Evolutionary conservation across 2,113 vertebrate genomes (phyloP).

Genomic region (Coreoperca whiteheadi): DNA sequence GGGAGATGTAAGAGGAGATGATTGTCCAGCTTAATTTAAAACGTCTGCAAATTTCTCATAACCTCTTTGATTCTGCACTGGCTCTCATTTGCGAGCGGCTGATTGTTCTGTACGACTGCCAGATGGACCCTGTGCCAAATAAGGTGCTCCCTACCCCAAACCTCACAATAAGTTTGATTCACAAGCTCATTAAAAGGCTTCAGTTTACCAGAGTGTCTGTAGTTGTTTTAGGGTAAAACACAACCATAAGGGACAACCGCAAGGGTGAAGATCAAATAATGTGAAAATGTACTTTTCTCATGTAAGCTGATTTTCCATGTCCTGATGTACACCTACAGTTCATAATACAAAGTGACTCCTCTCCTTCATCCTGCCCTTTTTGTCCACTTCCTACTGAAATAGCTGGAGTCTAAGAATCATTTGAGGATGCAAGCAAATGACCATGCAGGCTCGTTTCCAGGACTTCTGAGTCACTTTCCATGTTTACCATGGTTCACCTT

Average conservation of each 20-base stretch:
- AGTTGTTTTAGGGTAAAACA: slow-evolving; percentile 24
- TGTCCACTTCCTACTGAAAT: slow-evolving; percentile 2
- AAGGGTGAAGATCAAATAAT: slow-evolving; percentile 2
- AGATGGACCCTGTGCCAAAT: slow-evolving; percentile 27
- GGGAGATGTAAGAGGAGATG: slow-evolving; percentile 58
- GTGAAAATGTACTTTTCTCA: slow-evolving; percentile 6
- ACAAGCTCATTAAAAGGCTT: slow-evolving; percentile 45
- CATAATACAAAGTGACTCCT: slow-evolving; percentile 1
- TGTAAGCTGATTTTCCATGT: slow-evolving; percentile 5
- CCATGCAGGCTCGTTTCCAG: slow-evolving; percentile 27
- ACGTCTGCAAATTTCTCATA: slow-evolving; percentile 61
- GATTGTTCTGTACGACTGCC: slow-evolving; percentile 27
- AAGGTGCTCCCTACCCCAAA: slow-evolving; percentile 38
- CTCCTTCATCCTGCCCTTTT: not conserved
- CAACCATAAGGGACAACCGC: slow-evolving; percentile 7
- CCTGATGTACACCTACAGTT: not conserved
- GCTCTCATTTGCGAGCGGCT: slow-evolving; percentile 15
- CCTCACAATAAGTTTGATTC: slow-evolving; percentile 27
- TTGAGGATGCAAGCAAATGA: slow-evolving; percentile 11
- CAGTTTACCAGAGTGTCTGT: not conserved
- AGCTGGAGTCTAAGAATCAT: slow-evolving; percentile 1
- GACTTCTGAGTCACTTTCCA: slow-evolving; percentile 43
- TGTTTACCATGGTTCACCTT: slow-evolving; percentile 41
- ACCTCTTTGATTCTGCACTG: slow-evolving; percentile 50
- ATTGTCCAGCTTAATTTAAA: slow-evolving; percentile 70